These are phyloP conservation scores for Sinocyclocheilus anophthalmus DNA, from an alignment of 2,113 vertebrate genomes.

Conservation along the genomic window DNA sequence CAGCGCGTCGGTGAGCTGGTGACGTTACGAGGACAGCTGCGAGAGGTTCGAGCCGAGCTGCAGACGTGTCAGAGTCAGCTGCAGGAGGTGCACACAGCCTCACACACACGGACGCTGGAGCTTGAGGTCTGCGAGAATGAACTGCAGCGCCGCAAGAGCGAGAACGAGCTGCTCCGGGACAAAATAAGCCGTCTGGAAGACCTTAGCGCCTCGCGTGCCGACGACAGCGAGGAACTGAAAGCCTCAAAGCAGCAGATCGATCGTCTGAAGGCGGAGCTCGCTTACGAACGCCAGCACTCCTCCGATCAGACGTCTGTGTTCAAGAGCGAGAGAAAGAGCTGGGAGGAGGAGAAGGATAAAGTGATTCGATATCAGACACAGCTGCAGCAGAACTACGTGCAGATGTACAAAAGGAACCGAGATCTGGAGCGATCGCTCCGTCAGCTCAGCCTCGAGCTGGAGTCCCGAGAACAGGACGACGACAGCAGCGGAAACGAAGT, in stretches of 20 bases:
- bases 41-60: slow-evolving; percentile 83
- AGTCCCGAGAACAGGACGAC: slow-evolving; percentile 83
- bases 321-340: slow-evolving; percentile 84
- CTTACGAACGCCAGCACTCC: slow-evolving; percentile 75
- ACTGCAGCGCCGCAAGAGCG: slow-evolving; percentile 90
- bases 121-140: slow-evolving; percentile 94
- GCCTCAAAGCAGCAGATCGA: slow-evolving; percentile 79
- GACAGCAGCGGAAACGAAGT: slow-evolving; percentile 82
- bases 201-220: slow-evolving; percentile 68
- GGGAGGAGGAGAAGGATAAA: slow-evolving; percentile 97
- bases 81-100: slow-evolving; percentile 81
- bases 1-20: slow-evolving; percentile 78
- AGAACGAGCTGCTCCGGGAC: slow-evolving; percentile 87
- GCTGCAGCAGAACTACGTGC: slow-evolving; percentile 96
- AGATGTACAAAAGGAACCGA: slow-evolving; percentile 93
- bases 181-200: slow-evolving; percentile 85
- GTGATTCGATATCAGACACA: slow-evolving; percentile 98
- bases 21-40: slow-evolving; percentile 86
- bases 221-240: slow-evolving; percentile 80
- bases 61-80: slow-evolving; percentile 83
- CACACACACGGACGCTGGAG: slow-evolving; percentile 85
- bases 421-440: slow-evolving; percentile 89
- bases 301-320: slow-evolving; percentile 84
- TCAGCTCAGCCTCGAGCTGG: slow-evolving; percentile 88
- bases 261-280: slow-evolving; percentile 79